Evolutionary conservation across 2,113 vertebrate genomes (phyloP).

Genomic region (Sorex fumeus): DNA sequence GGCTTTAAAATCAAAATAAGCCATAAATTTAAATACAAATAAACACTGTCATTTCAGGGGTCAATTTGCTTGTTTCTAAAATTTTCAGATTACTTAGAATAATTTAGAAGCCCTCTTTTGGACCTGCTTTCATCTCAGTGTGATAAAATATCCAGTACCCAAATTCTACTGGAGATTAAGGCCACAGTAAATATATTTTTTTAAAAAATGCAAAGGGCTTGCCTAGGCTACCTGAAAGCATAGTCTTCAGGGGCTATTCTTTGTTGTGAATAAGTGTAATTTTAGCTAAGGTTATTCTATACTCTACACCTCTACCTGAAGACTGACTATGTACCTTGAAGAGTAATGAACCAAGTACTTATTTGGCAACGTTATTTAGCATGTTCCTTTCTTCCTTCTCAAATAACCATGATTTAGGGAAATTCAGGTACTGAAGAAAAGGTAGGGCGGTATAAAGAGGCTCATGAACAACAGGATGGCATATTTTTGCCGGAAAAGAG

Average conservation of each 20-base stretch:
- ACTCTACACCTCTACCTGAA: background rate
- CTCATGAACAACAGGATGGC: background rate
- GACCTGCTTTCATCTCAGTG: background rate
- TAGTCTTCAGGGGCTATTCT: background rate
- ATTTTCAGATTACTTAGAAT: constrained; percentile 10
- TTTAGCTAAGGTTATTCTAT: background rate
- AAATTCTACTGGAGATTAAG: background rate
- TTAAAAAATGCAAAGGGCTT: background rate
- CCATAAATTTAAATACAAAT: constrained; percentile 62
- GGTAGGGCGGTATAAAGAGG: background rate
- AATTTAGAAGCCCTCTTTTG: constrained; percentile 33
- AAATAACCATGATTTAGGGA: background rate
- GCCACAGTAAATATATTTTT: background rate
- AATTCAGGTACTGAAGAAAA: background rate
- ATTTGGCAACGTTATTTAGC: background rate
- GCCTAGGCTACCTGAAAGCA: background rate
- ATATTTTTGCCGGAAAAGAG: background rate
- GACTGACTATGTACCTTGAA: background rate
- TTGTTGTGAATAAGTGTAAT: background rate
- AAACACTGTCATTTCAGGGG: constrained; percentile 27
- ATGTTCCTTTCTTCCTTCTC: constrained; percentile 36
- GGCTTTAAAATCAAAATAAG: constrained; percentile 72
- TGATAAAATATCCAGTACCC: background rate
- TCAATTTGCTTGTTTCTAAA: constrained; percentile 61
- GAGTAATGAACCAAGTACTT: background rate